Base-by-base conservation (phyloP, 2,797 vertebrate species). In the Pangasius macronema region DNA sequence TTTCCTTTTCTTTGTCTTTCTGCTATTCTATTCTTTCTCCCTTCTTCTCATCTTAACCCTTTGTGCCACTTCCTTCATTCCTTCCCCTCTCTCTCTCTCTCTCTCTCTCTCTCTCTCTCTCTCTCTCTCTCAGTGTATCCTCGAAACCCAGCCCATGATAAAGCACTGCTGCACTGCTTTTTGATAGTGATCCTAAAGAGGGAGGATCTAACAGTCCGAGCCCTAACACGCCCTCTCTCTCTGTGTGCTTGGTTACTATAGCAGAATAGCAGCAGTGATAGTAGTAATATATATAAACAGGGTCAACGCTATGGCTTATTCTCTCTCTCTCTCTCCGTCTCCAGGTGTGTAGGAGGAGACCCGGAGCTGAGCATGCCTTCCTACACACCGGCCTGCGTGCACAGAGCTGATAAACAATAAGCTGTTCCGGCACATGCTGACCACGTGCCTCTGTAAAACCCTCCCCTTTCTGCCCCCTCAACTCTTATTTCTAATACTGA, bases 301-400 rank as follows among this genome's bases (percentile, higher is more conserved):
- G 73, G 70, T 13, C 36, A 42, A n/a, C 79, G 77, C 36, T 79
- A 46, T 55, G 57, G 68, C 46, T 87, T 72, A n/a, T 61, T 86
- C 67, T 61, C 84, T 73, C 59, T 80, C 39, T 49, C 84, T 73
- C 59, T 80, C 39, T 49, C 73, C 51, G 49, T 46, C 30, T 72
- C 27, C 76, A 86, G 70, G 51, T 68, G 87, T 87, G 88, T 84
- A 83, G 88, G 90, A 89, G 87, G 77, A 53, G 75, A 85, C 80
- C 83, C 86, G 82, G 77, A 85, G 77, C 82, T 3, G 22, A 85
- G 72, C 5, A 20, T 81, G n/a, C 14, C 76, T 36, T 27, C 77
- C 77, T 61, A 82, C 27, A 33, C 65, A 49, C 22, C 22, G 2
- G 24, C 27, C 39, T 61, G 59, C 39, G 2, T 49, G 24, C 59